phyloP scores from a whole-genome alignment of 2,888 invertebrate genomes.

The Drosophila algonquin region DNA sequence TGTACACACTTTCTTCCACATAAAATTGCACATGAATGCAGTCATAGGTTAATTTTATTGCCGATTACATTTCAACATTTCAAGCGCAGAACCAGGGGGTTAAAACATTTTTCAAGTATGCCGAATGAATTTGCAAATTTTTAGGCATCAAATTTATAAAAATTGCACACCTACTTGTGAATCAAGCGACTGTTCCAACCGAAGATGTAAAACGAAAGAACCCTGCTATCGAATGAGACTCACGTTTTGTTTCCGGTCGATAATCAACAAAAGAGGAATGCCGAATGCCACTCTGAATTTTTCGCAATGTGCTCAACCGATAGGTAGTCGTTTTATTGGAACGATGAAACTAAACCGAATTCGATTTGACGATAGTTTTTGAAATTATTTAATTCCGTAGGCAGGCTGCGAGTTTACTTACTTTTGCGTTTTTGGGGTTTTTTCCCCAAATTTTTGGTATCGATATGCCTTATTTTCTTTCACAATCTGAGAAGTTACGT shows the following conservation, averaged over 20 bases:
- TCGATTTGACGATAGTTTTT: background rate
- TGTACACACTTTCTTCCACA: constrained; percentile 32
- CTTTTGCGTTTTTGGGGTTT: too few species aligned
- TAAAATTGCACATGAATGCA: constrained; percentile 23
- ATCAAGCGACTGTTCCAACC: constrained; percentile 49
- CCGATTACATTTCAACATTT: background rate
- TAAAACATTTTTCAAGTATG: background rate
- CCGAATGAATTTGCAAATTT: constrained; percentile 26
- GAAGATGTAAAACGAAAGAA: constrained; percentile 57
- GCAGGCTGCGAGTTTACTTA: too few species aligned
- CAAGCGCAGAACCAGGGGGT: background rate
- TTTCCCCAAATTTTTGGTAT: too few species aligned
- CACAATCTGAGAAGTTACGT: too few species aligned
- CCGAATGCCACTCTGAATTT: constrained; percentile 4
- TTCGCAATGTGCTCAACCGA: background rate
- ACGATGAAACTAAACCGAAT: constrained; percentile 1
- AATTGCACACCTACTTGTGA: constrained; percentile 42
- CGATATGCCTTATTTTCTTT: too few species aligned
- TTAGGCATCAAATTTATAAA: constrained; percentile 13
- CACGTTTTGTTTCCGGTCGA: constrained; percentile 50
- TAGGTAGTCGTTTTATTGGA: constrained; percentile 3
- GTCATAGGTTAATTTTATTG: constrained; percentile 8
- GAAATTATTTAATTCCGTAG: background rate
- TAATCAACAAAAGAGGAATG: constrained; percentile 27
- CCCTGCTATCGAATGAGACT: constrained; percentile 45